These are phyloP conservation scores for Xiphydria camelus DNA, from an alignment of 2,888 invertebrate genomes.

Conservation along the genomic window DNA sequence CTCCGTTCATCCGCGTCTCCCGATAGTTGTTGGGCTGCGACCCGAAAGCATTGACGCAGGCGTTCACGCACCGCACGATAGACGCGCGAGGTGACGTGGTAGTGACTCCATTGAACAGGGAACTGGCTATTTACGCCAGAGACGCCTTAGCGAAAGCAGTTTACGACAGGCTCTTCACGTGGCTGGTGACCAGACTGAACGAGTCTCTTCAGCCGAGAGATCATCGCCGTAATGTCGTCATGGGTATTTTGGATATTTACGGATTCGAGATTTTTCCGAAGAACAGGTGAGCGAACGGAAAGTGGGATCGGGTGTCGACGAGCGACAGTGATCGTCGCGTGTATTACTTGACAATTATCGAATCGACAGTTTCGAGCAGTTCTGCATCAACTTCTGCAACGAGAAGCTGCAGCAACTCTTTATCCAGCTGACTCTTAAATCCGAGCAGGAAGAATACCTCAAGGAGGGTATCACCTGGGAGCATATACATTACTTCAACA, in stretches of 20 bases:
- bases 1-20: slow-evolving; percentile 11
- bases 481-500: slow-evolving; percentile 86
- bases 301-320: no score
- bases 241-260: slow-evolving; percentile 92
- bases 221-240: slow-evolving; percentile 68
- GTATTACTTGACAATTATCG: slow-evolving; percentile 8
- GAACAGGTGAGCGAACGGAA: slow-evolving; percentile 67
- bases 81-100: slow-evolving; percentile 84
- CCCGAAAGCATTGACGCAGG: slow-evolving; percentile 67
- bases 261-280: slow-evolving; percentile 92
- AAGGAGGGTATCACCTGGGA: slow-evolving; percentile 92
- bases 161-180: slow-evolving; percentile 88
- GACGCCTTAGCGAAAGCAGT: slow-evolving; percentile 91
- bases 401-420: slow-evolving; percentile 94
- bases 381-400: slow-evolving; percentile 95
- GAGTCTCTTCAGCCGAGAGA: slow-evolving; percentile 68
- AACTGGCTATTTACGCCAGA: slow-evolving; percentile 82
- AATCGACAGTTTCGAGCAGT: slow-evolving; percentile 79
- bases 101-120: slow-evolving; percentile 76
- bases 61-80: slow-evolving; percentile 83
- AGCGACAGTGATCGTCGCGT: not conserved
- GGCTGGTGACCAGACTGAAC: slow-evolving; percentile 84
- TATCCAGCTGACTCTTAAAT: slow-evolving; percentile 86
- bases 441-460: slow-evolving; percentile 90
- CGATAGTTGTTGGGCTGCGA: slow-evolving; percentile 78